Evolutionary conservation across 64 coral and sea anemone species (phyloP), one percentile per base, ranked within the genome.

Genomic region (Cladopsammia gracilis): DNA sequence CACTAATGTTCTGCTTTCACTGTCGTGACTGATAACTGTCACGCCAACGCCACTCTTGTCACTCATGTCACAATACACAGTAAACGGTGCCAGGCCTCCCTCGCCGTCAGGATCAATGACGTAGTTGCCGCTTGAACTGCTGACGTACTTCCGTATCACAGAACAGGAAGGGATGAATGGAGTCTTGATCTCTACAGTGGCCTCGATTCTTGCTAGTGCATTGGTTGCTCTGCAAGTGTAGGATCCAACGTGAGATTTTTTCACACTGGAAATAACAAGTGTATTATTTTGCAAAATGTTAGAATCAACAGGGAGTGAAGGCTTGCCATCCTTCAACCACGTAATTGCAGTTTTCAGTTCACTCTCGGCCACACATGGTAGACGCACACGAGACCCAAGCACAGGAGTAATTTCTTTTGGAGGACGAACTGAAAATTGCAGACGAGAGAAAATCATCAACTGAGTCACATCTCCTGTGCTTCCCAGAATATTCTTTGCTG

Each of bases 331-430:
- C 53, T 71, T 78, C 62, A 76, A 62, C 92, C 92, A 94, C 13
- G 85, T 62, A 48, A 94, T 51, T 8, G 70, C 56, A 59, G 86
- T 85, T 25, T 20, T 56, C 45, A 53, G 85, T 15, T 72, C 64
- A 74, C 92, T 69, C 57, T 79, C 73, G 44, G 87, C 92, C n/a
- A 45, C 61, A 72, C 92, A 94, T 24, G 70, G 20, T 13, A 94
- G n/a, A 5, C 54, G 57, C 9, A 94, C 57, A 16, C 86, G 77
- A 20, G 12, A 5, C 1, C 92, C 92, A 56, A 48, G 0, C 15
- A 64, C 0, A 10, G 53, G 8, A 25, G 4, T 11, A 24, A 85
- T 13, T 12, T 26, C 1, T 3, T 42, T 44, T 11, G 90, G 90
- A 9, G 90, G 79, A 59, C 22, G 58, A 10, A 47, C 42, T 14